These are phyloP conservation scores for Cynodonichthys magdalenae DNA, from an alignment of 2,797 vertebrate genomes.

Conservation along the genomic window DNA sequence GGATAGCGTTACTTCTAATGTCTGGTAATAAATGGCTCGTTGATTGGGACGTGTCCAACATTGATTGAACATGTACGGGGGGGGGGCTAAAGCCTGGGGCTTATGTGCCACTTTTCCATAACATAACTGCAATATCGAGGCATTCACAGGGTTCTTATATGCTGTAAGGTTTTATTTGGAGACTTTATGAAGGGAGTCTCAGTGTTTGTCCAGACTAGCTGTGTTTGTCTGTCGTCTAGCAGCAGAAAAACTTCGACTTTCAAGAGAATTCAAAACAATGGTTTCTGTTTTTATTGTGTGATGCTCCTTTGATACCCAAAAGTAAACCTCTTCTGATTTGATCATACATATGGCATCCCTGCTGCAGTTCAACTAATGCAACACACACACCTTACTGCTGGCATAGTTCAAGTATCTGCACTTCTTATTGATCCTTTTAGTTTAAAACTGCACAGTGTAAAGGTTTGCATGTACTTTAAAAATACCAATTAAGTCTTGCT, in stretches of 20 bases:
- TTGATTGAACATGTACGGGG: conserved; percentile 68
- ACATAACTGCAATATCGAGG: conserved; percentile 50
- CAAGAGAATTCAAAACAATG: conserved; percentile 25
- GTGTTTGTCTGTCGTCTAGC: conserved; percentile 63
- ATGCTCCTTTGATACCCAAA: conserved; percentile 11
- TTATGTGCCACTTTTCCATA: conserved; percentile 54
- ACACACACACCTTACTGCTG: neutral
- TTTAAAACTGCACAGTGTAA: neutral
- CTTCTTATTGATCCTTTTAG: no score
- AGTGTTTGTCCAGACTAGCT: conserved; percentile 64
- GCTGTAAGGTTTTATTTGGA: conserved; percentile 53
- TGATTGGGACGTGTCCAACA: conserved; percentile 54
- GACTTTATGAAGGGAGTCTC: conserved; percentile 64
- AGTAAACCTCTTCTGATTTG: neutral
- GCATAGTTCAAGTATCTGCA: neutral
- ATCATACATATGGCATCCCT: neutral
- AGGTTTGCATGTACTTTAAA: no score
- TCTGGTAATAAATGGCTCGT: conserved; percentile 66
- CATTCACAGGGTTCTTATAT: conserved; percentile 24
- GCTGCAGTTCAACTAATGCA: neutral
- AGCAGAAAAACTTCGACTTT: conserved; percentile 14
- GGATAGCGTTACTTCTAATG: conserved; percentile 70
- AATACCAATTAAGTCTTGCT: no score
- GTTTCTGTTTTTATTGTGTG: conserved; percentile 37
- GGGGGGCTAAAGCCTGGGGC: no score